These are phyloP conservation scores for Meta bourneti DNA, from an alignment of 2,888 invertebrate species.

Conservation along the genomic window DNA sequence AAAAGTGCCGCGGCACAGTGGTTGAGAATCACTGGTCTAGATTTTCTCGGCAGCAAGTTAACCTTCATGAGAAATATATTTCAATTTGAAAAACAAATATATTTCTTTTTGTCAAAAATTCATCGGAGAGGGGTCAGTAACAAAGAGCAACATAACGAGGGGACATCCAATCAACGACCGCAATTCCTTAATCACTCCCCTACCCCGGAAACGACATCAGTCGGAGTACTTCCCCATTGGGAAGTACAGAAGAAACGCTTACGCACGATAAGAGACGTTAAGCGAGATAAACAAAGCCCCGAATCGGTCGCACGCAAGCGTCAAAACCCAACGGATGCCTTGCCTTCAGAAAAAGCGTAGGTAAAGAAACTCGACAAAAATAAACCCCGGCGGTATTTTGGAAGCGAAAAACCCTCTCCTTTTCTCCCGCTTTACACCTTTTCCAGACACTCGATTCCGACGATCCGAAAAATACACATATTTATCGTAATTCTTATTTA, in stretches of 20 bases:
- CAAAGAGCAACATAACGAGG: no score
- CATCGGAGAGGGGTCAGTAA: no score
- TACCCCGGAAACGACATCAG: no score
- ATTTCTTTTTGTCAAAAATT: no score
- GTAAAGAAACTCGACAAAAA: slow-evolving; percentile 55
- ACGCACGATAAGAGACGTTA: neutral
- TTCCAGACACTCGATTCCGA: neutral
- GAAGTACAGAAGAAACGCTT: neutral
- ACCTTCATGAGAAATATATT: no score
- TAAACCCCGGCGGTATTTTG: slow-evolving; percentile 46
- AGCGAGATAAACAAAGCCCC: slow-evolving; percentile 5
- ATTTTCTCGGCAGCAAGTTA: no score
- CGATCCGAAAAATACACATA: neutral
- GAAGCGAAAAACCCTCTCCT: slow-evolving; percentile 31
- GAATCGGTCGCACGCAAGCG: neutral
- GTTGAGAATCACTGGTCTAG: no score
- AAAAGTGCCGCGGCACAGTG: no score
- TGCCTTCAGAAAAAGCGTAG: slow-evolving; percentile 19
- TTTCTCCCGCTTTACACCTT: slow-evolving; percentile 31
- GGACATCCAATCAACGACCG: no score
- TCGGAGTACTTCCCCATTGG: no score
- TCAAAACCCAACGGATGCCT: neutral
- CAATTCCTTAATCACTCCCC: no score
- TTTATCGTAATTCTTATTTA: slow-evolving; percentile 7
- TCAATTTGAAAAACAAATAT: no score